Base-by-base conservation (phyloP, 2,113 vertebrate genomes). In the Delphinapterus leucas region DNA sequence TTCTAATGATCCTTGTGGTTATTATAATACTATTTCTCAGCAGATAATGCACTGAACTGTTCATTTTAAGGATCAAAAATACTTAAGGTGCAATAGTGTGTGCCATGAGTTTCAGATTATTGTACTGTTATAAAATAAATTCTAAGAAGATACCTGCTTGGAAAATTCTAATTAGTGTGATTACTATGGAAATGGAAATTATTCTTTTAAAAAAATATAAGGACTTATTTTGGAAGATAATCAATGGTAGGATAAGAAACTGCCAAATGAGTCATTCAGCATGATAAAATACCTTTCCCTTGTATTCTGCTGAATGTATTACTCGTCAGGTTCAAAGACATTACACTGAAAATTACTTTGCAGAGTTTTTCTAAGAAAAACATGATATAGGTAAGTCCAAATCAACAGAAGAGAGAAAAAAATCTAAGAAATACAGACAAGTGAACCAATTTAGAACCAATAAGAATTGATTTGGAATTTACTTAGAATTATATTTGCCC, bases 321-420 rank as follows among this genome's bases (percentile, higher is more conserved):
- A 58, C 87, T 91, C 81, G 49, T 81, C 44, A 76, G 31, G 83
- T 74, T 87, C 81, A 96, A 96, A 84, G 36, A 36, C 6, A 94
- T 5, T 65, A 36, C 47, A 60, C 26, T 92, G 53, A 87, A 53
- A 73, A 90, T 93, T 92, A 63, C 28, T 74, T 71, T 49, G 47
- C 28, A 88, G 60, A 91, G 41, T 47, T 90, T 97, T 97, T 97
- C 91, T 95, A 85, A 97, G 92, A 97, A 97, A 90, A 96, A 25
- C 41, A 70, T 28, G 12, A 61, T 67, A 31, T 90, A 6, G 23
- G 11, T 28, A 90, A 90, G 9, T 6, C 41, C 14, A 70, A 31
- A 61, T 80, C 21, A 68, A 25, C 8, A 86, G 44, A 33, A 25
- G 47, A 47, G 23, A 47, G 10, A n/a, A 44, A 41, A 76, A 92